phyloP scores from a whole-genome alignment of 2,797 vertebrate genomes.

The Crenichthys baileyi region DNA sequence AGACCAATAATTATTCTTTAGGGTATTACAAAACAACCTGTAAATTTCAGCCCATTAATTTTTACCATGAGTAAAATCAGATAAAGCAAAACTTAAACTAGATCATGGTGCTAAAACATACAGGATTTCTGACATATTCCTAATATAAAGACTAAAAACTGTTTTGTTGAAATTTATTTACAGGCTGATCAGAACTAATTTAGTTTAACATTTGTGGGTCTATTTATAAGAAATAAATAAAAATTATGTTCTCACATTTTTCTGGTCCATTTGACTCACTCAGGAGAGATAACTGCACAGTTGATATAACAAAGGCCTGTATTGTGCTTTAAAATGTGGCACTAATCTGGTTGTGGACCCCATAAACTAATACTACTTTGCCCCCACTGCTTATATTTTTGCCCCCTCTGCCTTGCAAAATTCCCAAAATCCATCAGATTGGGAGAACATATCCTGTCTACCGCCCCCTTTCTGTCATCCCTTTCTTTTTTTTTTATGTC shows the following conservation, averaged over 20 bases:
- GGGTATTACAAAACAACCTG: slow-evolving; percentile 8
- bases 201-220: not conserved
- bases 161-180: not conserved
- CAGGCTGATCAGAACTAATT: not conserved
- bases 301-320: too few species aligned
- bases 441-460: too few species aligned
- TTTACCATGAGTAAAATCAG: slow-evolving; percentile 3
- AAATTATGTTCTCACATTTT: not conserved
- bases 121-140: not conserved
- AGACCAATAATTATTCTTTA: slow-evolving; percentile 21
- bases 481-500: too few species aligned
- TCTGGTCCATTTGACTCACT: not conserved
- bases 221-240: not conserved
- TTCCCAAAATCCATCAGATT: too few species aligned
- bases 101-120: not conserved
- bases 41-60: slow-evolving; percentile 2
- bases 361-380: too few species aligned
- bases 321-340: too few species aligned
- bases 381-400: too few species aligned
- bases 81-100: slow-evolving; percentile 8
- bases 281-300: not conserved
- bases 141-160: not conserved
- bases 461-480: too few species aligned
- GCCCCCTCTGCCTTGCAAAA: too few species aligned
- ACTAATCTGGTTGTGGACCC: too few species aligned